Conservation (phyloP, 2,888 invertebrate genomes). For the Polyploca ridens region DNA sequence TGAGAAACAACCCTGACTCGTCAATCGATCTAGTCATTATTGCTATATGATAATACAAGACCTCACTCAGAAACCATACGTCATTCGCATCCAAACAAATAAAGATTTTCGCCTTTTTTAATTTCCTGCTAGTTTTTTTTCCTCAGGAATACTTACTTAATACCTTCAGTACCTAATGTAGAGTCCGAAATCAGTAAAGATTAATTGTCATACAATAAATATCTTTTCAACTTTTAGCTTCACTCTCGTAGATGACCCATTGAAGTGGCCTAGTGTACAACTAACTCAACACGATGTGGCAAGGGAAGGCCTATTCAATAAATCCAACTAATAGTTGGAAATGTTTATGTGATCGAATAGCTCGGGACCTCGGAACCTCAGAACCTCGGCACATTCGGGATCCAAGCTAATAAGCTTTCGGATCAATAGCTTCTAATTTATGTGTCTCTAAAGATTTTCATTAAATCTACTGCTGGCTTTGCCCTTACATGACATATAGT, state of each 20-base stretch:
- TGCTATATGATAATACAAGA: no score
- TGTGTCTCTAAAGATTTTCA: constrained; percentile 49
- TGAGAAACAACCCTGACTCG: no score
- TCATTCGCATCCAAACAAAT: no score
- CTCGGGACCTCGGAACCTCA: constrained; percentile 21
- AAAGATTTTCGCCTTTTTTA: no score
- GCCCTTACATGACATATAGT: constrained; percentile 8
- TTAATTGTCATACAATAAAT: no score
- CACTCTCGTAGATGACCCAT: not conserved
- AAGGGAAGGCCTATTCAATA: constrained; percentile 46
- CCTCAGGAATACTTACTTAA: no score
- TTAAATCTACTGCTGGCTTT: constrained; percentile 32
- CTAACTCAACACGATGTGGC: constrained; percentile 11
- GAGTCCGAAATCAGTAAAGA: no score
- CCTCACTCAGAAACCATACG: no score
- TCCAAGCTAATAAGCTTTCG: constrained; percentile 44
- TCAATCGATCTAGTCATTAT: no score
- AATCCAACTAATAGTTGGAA: constrained; percentile 49
- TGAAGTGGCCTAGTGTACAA: constrained; percentile 8
- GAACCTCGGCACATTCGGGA: constrained; percentile 30
- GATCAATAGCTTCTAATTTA: constrained; percentile 52
- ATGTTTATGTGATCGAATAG: constrained; percentile 50
- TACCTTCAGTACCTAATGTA: no score
- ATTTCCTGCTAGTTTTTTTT: no score
- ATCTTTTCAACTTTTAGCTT: no score